A percentile compares a stretch with the other conserved stretches of the same genome.
Conservation (phyloP, 1,140 invertebrate species). For the Ctenoplectra terminalis region DNA sequence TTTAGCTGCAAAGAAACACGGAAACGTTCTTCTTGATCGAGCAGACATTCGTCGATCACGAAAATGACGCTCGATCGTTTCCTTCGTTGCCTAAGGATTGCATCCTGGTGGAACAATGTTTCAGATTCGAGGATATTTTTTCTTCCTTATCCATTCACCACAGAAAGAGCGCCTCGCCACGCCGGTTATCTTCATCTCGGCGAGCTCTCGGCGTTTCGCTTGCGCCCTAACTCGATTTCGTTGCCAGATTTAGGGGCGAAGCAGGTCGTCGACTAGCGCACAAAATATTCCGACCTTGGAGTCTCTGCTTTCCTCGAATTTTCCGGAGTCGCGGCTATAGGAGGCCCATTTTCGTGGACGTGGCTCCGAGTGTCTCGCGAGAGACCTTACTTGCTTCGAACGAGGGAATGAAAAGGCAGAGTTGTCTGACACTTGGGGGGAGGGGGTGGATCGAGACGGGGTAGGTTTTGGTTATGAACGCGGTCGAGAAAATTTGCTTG, state of each 20-base stretch:
- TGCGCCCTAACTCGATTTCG: slow-evolving; percentile 55
- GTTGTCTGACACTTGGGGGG: not conserved
- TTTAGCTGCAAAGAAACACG: too few species aligned
- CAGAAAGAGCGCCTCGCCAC: slow-evolving; percentile 23
- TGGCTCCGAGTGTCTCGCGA: not conserved
- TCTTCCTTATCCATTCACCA: slow-evolving; percentile 60
- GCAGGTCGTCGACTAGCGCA: not conserved
- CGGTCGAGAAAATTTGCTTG: not conserved
- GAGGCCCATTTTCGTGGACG: not conserved
- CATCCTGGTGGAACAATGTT: not conserved
- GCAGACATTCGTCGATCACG: not conserved
- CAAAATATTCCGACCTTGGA: slow-evolving; percentile 20
- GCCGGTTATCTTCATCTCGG: slow-evolving; percentile 64
- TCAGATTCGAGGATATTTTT: slow-evolving; percentile 36
- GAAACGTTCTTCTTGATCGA: not conserved
- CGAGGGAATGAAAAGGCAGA: not conserved
- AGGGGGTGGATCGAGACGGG: not conserved
- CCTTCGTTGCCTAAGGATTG: not conserved
- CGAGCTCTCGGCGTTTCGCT: slow-evolving; percentile 8
- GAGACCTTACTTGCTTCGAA: not conserved
- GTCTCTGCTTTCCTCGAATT: slow-evolving; percentile 7
- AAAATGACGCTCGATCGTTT: not conserved
- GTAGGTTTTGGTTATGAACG: not conserved
- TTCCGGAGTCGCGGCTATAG: slow-evolving; percentile 2
- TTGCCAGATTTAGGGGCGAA: slow-evolving; percentile 57